Evolutionary conservation across 2,888 invertebrate genomes (phyloP).

Genomic region (Minunthozetes semirufus): DNA sequence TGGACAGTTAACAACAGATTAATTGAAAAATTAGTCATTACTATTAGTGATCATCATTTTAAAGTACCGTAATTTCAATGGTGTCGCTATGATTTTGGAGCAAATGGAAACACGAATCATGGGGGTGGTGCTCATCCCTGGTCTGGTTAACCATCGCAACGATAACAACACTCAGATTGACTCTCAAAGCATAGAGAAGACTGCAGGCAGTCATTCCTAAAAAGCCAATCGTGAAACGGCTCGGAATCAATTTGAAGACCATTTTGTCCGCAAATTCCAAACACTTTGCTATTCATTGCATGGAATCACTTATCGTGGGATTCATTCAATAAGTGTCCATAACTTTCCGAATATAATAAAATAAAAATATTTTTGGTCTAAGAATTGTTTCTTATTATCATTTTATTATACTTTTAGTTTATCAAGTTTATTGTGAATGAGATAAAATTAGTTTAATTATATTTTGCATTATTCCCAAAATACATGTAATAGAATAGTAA

Average conservation of each 20-base stretch:
- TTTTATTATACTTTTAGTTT: no score
- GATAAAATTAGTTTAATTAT: no score
- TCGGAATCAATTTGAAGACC: constrained; percentile 1
- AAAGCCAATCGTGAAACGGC: background rate
- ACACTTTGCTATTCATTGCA: background rate
- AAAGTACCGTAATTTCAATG: background rate
- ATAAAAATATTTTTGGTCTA: no score
- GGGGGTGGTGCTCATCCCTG: background rate
- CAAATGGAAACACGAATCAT: background rate
- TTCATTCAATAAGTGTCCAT: no score
- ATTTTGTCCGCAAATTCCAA: background rate
- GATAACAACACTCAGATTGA: constrained; percentile 49
- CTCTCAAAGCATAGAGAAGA: constrained; percentile 36
- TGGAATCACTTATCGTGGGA: background rate
- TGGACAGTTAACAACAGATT: background rate
- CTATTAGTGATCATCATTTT: no score
- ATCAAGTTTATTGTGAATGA: no score
- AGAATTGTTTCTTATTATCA: no score
- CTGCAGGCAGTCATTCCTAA: constrained; percentile 30
- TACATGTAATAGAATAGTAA: no score
- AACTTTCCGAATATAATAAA: no score
- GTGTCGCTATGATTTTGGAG: no score
- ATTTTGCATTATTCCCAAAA: no score
- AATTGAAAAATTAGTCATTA: background rate
- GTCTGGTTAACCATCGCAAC: constrained; percentile 50